phyloP scores from a whole-genome alignment of 2,113 vertebrate species.

The Choloepus hoffmanni region DNA sequence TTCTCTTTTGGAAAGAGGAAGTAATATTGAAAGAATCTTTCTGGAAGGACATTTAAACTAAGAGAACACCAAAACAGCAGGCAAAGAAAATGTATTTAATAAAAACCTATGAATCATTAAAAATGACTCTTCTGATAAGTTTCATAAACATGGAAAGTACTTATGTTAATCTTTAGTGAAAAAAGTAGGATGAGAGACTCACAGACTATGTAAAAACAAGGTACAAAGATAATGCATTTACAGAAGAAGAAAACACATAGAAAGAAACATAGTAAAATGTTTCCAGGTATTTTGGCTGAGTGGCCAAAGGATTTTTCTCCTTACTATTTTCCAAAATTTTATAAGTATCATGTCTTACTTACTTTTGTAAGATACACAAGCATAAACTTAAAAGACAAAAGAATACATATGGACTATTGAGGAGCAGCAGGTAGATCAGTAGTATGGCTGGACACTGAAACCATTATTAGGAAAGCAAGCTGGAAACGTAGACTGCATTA shows the following conservation, averaged over 20 bases:
- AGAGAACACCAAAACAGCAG: not conserved
- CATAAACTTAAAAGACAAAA: not conserved
- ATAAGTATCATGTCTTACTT: not conserved
- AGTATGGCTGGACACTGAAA: not conserved
- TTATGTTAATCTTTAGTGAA: not conserved
- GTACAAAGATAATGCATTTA: not conserved
- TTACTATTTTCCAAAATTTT: conserved; percentile 4
- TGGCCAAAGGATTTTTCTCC: not conserved
- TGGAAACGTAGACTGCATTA: not conserved
- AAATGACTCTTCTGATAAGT: not conserved
- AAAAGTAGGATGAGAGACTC: not conserved
- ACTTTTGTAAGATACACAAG: not conserved
- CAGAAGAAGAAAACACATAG: not conserved
- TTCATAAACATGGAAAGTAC: not conserved
- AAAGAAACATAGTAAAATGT: not conserved
- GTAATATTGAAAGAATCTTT: not conserved
- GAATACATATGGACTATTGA: not conserved
- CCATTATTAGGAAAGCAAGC: not conserved
- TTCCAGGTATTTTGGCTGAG: not conserved
- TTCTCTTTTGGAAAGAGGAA: not conserved
- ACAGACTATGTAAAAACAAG: not conserved
- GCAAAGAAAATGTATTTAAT: not conserved
- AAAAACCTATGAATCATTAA: not conserved
- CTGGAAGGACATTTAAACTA: not conserved
- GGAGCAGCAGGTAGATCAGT: not conserved